Evolutionary conservation across 2,888 invertebrate species (phyloP), one percentile per base, ranked within the genome.

Genomic region (Drosophila tanythrix): DNA sequence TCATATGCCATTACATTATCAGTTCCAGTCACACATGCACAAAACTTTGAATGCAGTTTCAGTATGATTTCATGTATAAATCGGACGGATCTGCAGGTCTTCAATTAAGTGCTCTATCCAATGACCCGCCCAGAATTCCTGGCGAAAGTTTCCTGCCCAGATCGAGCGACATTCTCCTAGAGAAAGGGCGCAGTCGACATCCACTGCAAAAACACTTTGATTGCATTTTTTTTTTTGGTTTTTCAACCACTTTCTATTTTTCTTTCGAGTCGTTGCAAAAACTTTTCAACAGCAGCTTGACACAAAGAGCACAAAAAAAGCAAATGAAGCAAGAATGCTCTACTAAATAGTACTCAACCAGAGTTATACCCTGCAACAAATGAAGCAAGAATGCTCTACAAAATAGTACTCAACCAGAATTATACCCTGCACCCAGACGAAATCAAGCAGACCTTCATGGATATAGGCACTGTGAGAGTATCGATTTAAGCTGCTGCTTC

Each of bases 131-230:
- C 48, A 52, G 61, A 62, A 65, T 65, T 56, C 48, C 68, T 40
- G 73, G 67, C 46, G 68, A 74, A 88, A 85, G 83, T 84, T 85
- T 88, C 60, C 55, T 48, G 53, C 60, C 21, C 13, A 73, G 69
- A 76, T 83, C 62, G 80, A 67, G 61, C 74, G 70, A 80, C 89
- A 84, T 83, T 86, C 89, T 76, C 89, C 74, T 74, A 80, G 80
- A 63, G 71, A 85, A 85, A 85, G 85, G 89, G 85, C 89, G 87
- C 67, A 50, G 65, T 55, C 79, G 64, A 74, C 79, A 68, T 65
- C 70, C 70, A 67, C 50, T 59, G 64, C 38, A 46, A 77, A 70
- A 78, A 55, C 66, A 76, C 88, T 88, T 77, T 85, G 86, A 84
- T 85, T 80, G 86, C 80, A 88, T 81, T 72, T 79, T 7, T 56